These are phyloP conservation scores for Nerophis lumbriciformis DNA, from an alignment of 2,113 vertebrate genomes.

Conservation along the genomic window DNA sequence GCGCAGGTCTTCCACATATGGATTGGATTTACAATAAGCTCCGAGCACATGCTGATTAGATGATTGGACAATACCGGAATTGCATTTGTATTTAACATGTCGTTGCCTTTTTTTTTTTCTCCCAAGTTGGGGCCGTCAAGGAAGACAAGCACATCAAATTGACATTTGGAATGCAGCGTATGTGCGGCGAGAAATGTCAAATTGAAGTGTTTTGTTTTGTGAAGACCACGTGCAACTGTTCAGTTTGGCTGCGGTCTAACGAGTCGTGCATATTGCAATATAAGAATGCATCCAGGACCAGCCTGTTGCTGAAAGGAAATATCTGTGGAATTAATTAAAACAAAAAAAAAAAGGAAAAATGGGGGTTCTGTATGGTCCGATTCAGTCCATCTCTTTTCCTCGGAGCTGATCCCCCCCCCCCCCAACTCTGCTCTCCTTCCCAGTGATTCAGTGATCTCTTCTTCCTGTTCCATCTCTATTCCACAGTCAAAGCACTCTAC, in stretches of 20 bases:
- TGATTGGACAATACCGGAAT: background rate
- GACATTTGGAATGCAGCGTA: constrained; percentile 5
- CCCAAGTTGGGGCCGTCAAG: background rate
- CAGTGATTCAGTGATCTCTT: constrained; percentile 56
- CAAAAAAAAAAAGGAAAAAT: too few relatives aligned
- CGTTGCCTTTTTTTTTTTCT: background rate
- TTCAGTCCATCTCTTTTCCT: constrained; percentile 69
- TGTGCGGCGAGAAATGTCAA: too few relatives aligned
- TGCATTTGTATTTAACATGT: constrained; percentile 5
- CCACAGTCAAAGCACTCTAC: constrained; percentile 51
- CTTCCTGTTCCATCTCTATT: constrained; percentile 58
- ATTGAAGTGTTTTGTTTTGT: too few relatives aligned
- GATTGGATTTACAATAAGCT: constrained; percentile 44
- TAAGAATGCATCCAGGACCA: background rate
- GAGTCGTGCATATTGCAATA: background rate
- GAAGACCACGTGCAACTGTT: too few relatives aligned
- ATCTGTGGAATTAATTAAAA: constrained; percentile 70
- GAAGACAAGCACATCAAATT: constrained; percentile 4
- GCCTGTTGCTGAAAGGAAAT: constrained; percentile 46
- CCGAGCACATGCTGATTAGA: background rate
- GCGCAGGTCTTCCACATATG: constrained; percentile 50
- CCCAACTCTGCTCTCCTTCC: constrained; percentile 16
- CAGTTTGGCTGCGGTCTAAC: background rate
- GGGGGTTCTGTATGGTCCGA: constrained; percentile 66
- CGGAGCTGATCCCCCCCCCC: constrained; percentile 38